Conservation (phyloP, 2,888 invertebrate species). For the Xestia ashworthii region DNA sequence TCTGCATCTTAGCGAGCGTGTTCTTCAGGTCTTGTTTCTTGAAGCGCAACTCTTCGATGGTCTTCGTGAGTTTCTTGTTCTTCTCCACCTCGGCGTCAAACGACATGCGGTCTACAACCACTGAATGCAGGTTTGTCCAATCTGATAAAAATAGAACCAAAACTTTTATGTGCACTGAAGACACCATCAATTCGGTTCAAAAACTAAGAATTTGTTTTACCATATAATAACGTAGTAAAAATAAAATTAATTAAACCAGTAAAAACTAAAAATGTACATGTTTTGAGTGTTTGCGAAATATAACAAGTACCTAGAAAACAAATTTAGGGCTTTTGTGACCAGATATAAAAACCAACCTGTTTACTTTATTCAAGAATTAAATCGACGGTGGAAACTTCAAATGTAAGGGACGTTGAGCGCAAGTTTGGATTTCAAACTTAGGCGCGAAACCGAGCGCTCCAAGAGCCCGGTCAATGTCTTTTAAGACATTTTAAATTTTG, state of each 20-base stretch:
- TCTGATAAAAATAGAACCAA: slow-evolving; percentile 69
- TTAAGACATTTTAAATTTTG: background rate
- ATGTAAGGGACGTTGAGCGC: background rate
- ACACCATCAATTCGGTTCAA: background rate
- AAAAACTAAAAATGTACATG: background rate
- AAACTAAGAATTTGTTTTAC: background rate
- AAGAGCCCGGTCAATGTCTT: background rate
- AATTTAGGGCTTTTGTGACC: background rate
- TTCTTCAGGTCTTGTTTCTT: slow-evolving; percentile 86
- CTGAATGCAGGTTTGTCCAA: slow-evolving; percentile 86
- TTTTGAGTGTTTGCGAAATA: background rate
- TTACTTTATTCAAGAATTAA: background rate
- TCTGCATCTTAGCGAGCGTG: slow-evolving; percentile 80
- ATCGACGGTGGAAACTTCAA: background rate
- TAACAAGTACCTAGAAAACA: background rate
- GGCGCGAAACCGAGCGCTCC: background rate
- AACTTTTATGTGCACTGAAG: background rate
- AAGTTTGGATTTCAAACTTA: background rate
- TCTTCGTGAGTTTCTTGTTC: slow-evolving; percentile 83
- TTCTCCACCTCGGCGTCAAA: slow-evolving; percentile 87
- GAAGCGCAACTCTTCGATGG: slow-evolving; percentile 86
- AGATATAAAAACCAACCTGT: background rate
- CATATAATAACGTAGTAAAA: background rate
- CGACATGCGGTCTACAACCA: slow-evolving; percentile 88
- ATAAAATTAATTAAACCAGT: background rate